phyloP scores from a whole-genome alignment of 2,888 invertebrate genomes.

The Seira ritae region DNA sequence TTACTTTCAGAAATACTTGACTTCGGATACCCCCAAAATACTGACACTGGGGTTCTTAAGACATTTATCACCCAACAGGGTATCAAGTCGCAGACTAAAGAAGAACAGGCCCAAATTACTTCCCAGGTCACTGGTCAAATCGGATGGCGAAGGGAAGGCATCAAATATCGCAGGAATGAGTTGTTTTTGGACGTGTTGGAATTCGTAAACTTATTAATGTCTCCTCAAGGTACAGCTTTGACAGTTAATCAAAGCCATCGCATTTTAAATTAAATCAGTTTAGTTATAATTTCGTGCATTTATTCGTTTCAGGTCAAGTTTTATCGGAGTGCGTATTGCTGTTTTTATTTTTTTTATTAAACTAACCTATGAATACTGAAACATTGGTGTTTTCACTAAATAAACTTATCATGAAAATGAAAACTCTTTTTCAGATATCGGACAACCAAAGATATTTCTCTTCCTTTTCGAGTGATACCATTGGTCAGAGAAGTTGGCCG shows the following conservation, averaged over 20 bases:
- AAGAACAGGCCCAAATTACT: constrained; percentile 99
- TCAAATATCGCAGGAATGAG: constrained; percentile 99
- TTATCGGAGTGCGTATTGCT: constrained; percentile 86
- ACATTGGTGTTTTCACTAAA: too few relatives aligned
- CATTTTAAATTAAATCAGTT: neutral
- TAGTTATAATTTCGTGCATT: neutral
- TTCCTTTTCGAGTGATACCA: constrained; percentile 99
- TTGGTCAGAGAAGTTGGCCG: constrained; percentile 98
- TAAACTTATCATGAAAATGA: too few relatives aligned
- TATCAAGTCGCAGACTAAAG: constrained; percentile 98
- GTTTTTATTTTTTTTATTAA: too few relatives aligned
- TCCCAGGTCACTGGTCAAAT: constrained; percentile 99
- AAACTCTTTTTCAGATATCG: too few relatives aligned
- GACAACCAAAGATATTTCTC: constrained; percentile 99
- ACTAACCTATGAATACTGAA: too few relatives aligned
- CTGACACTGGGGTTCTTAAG: constrained; percentile 98
- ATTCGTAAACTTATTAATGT: constrained; percentile 99
- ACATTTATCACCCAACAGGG: constrained; percentile 99
- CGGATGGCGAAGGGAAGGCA: constrained; percentile 99
- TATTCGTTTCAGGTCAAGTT: constrained; percentile 87
- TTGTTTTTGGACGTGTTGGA: constrained; percentile 98
- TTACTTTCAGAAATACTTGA: constrained; percentile 91
- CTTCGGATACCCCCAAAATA: constrained; percentile 99
- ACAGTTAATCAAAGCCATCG: neutral
- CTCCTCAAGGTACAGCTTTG: constrained; percentile 88